Conservation (phyloP, 2,797 vertebrate genomes). For the Myotis myotis region DNA sequence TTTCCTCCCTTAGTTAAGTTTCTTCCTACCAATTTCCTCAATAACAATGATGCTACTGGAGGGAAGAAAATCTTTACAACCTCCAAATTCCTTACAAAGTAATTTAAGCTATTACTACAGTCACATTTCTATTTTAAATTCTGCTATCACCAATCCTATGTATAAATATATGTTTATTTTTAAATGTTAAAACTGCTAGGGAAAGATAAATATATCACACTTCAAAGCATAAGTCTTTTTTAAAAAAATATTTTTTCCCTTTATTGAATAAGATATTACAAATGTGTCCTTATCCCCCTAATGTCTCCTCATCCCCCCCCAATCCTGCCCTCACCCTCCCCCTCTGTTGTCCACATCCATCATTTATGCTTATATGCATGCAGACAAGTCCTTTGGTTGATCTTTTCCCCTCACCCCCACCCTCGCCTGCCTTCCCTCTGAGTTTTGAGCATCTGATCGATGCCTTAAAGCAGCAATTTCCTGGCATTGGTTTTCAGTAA, state of each 20-base stretch:
- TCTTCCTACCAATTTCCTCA: not conserved
- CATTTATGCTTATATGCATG: no score
- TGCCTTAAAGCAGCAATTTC: slow-evolving; percentile 53
- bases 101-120: not conserved
- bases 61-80: not conserved
- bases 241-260: no score
- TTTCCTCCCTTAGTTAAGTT: slow-evolving; percentile 41
- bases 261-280: no score
- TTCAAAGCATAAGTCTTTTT: not conserved
- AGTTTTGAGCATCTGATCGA: no score
- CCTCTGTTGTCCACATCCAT: no score
- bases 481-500: slow-evolving; percentile 55
- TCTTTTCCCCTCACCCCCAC: no score
- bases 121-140: slow-evolving; percentile 31
- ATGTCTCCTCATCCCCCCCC: no score
- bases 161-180: slow-evolving; percentile 46
- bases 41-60: not conserved
- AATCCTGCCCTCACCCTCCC: no score
- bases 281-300: no score
- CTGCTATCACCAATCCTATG: not conserved
- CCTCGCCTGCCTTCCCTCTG: no score
- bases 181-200: not conserved
- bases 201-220: slow-evolving; percentile 46
- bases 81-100: not conserved
- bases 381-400: no score